Evolutionary conservation across 2,888 invertebrate genomes (phyloP).

Genomic region (Prenolepis imparis): DNA sequence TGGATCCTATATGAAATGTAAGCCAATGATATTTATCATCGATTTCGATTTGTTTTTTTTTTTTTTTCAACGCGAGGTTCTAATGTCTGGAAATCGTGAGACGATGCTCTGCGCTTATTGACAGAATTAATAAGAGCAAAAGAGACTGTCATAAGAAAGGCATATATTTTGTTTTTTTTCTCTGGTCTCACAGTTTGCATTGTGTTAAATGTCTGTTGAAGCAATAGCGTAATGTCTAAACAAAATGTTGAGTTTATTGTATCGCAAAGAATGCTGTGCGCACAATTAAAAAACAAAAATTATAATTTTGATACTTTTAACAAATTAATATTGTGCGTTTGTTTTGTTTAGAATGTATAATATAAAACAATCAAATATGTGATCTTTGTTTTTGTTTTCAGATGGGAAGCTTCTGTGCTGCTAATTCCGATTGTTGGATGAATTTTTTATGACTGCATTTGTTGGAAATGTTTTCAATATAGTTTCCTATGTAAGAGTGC

Average conservation of each 20-base stretch:
- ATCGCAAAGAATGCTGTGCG: neutral
- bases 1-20: constrained; percentile 60
- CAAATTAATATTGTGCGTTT: neutral
- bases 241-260: neutral
- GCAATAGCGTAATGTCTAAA: neutral
- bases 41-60: neutral
- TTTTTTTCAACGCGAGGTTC: neutral
- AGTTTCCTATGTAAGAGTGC: constrained; percentile 37
- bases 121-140: neutral
- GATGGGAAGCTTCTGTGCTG: constrained; percentile 65
- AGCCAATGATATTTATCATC: constrained; percentile 27
- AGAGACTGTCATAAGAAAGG: neutral
- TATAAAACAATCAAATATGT: neutral
- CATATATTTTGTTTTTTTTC: neutral
- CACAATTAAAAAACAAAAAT: neutral
- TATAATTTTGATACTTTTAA: neutral
- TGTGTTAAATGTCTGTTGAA: neutral
- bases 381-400: constrained; percentile 62
- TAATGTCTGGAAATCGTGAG: neutral
- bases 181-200: neutral
- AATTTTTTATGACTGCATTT: constrained; percentile 53
- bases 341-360: neutral
- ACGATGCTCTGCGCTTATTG: neutral
- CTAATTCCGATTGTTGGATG: constrained; percentile 50
- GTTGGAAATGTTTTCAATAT: constrained; percentile 57